Evolutionary conservation across 2,888 invertebrate genomes (phyloP).

Genomic region (Dexiosoma caninum): DNA sequence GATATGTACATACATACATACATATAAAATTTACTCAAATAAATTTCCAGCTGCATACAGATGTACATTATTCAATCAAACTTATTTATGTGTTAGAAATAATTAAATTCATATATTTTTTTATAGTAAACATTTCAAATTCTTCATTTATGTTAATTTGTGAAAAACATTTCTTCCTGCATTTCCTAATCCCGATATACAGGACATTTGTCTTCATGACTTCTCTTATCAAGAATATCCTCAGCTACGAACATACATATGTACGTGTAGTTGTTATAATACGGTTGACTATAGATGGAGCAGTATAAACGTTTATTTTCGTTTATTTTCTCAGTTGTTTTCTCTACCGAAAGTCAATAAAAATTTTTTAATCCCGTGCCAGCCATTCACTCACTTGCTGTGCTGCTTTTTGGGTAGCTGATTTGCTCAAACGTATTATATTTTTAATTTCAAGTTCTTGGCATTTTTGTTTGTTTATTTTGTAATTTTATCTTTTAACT

Average conservation of each 20-base stretch:
- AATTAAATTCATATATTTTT: not conserved
- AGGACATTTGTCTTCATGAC: constrained; percentile 16
- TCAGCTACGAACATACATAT: constrained; percentile 11
- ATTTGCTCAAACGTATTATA: constrained; percentile 29
- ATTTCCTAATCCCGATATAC: constrained; percentile 30
- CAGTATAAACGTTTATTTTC: not conserved
- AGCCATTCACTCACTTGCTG: constrained; percentile 36
- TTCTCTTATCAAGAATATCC: constrained; percentile 31
- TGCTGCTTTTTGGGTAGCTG: not conserved
- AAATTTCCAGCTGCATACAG: too few relatives aligned
- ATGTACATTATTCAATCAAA: too few relatives aligned
- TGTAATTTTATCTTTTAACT: constrained; percentile 56
- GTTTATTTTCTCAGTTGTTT: not conserved
- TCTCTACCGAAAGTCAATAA: constrained; percentile 63
- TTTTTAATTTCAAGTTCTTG: constrained; percentile 47
- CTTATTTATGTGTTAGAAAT: constrained; percentile 2
- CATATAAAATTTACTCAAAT: too few relatives aligned
- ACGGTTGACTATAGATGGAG: not conserved
- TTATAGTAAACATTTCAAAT: too few relatives aligned
- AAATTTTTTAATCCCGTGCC: constrained; percentile 67
- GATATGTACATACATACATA: too few relatives aligned
- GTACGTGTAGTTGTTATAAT: constrained; percentile 22
- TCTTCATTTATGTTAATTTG: constrained; percentile 4
- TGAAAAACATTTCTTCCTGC: constrained; percentile 1
- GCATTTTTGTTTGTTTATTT: constrained; percentile 38